Conservation (phyloP, 2,797 vertebrate genomes). For the Cheirogaleus major region DNA sequence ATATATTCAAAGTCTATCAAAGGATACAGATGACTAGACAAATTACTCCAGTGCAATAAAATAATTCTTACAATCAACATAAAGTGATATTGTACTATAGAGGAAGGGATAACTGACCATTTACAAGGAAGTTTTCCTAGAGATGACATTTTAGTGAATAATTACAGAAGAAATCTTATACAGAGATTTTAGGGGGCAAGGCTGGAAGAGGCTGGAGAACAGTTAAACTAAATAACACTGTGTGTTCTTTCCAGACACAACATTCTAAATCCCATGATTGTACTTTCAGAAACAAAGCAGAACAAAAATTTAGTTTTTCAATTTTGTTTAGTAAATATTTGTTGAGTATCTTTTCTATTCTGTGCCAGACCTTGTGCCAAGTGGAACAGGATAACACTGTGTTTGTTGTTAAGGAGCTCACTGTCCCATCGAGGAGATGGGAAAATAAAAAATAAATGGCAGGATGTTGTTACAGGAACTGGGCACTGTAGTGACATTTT, state of each 20-base stretch:
- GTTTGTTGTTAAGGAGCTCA: background rate
- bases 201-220: background rate
- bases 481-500: background rate
- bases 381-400: background rate
- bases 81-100: background rate
- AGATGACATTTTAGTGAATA: background rate
- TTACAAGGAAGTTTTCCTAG: background rate
- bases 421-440: background rate
- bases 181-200: background rate
- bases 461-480: background rate
- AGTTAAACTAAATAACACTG: background rate
- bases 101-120: background rate
- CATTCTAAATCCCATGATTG: background rate
- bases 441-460: background rate
- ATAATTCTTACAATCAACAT: background rate
- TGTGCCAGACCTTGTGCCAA: background rate
- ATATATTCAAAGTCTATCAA: background rate
- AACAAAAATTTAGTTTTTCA: background rate
- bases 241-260: background rate
- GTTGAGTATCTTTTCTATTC: background rate
- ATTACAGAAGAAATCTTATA: background rate
- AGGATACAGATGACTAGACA: background rate
- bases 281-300: slow-evolving; percentile 34
- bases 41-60: background rate
- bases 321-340: slow-evolving; percentile 9